Percentiles rank a stretch among this genome's conserved stretches.
Evolutionary conservation across 2,888 invertebrate genomes (phyloP).

Genomic region (Lasiommata megera): DNA sequence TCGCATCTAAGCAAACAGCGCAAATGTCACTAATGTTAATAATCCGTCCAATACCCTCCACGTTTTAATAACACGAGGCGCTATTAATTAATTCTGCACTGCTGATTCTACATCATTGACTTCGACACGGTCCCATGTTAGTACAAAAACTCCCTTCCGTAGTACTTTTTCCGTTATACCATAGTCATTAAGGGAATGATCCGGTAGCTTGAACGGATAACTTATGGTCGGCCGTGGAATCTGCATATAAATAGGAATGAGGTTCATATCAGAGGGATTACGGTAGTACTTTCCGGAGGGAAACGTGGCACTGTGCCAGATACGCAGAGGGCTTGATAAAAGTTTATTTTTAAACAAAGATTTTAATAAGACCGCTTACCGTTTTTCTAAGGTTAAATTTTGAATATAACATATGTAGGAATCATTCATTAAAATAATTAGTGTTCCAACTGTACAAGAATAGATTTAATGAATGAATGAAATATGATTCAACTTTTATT

Average conservation of each 20-base stretch:
- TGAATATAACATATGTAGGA: no score
- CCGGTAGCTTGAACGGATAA: slow-evolving; percentile 71
- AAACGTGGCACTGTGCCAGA: slow-evolving; percentile 36
- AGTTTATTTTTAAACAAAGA: slow-evolving; percentile 1
- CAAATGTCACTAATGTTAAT: slow-evolving; percentile 40
- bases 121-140: slow-evolving; percentile 53
- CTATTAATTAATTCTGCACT: slow-evolving; percentile 72
- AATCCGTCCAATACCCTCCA: slow-evolving; percentile 55
- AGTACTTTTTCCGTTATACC: slow-evolving; percentile 67
- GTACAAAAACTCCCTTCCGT: slow-evolving; percentile 55
- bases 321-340: slow-evolving; percentile 24
- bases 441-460: no score
- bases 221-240: slow-evolving; percentile 76
- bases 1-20: slow-evolving; percentile 20
- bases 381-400: slow-evolving; percentile 2
- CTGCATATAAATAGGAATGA: slow-evolving; percentile 79
- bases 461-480: no score
- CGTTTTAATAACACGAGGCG: slow-evolving; percentile 70
- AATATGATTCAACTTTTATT: no score
- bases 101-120: slow-evolving; percentile 54
- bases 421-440: no score
- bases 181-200: slow-evolving; percentile 74
- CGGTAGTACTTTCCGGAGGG: slow-evolving; percentile 34
- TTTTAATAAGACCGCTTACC: slow-evolving; percentile 4
- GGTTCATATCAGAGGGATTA: slow-evolving; percentile 54